phyloP scores from a whole-genome alignment of 2,113 vertebrate genomes.

The Noturus placidus region DNA sequence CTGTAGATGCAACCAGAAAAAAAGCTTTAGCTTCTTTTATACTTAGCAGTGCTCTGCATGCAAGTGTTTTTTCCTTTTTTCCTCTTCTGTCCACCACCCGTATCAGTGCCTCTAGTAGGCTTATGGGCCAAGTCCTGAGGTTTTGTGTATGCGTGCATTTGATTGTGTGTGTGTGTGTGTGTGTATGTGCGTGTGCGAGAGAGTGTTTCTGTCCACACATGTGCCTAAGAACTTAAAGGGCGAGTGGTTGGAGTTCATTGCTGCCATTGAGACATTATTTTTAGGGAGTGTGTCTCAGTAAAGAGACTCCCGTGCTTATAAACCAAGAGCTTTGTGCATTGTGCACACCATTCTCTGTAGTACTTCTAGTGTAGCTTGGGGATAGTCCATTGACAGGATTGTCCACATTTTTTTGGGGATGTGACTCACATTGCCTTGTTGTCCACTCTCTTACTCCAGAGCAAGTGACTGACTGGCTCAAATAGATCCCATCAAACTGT shows the following conservation, averaged over 20 bases:
- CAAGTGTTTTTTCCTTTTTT: conserved; percentile 28
- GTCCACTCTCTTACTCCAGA: conserved; percentile 76
- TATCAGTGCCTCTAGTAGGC: conserved; percentile 60
- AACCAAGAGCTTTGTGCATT: conserved; percentile 73
- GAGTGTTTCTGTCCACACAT: conserved; percentile 73
- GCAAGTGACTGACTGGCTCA: conserved; percentile 69
- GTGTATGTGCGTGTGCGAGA: conserved; percentile 33
- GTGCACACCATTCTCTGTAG: conserved; percentile 62
- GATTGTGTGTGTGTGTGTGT: conserved; percentile 15
- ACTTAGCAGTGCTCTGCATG: conserved; percentile 49
- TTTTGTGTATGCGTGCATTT: conserved; percentile 50
- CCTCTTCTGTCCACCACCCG: conserved; percentile 43
- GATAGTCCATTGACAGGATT: conserved; percentile 68
- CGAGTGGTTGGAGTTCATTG: conserved; percentile 63
- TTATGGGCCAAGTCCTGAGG: conserved; percentile 57
- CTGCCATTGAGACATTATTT: conserved; percentile 78
- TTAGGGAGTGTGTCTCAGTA: conserved; percentile 61
- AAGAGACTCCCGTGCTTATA: conserved; percentile 50
- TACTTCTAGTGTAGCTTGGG: conserved; percentile 71
- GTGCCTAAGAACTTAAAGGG: conserved; percentile 77
- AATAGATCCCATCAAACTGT: conserved; percentile 71
- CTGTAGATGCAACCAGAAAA: conserved; percentile 68
- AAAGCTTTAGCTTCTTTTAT: conserved; percentile 63
- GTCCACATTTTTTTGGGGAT: conserved; percentile 62
- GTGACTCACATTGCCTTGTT: conserved; percentile 75